Evolutionary conservation across 64 coral and sea anemone species (phyloP).

Genomic region (Dendrophyllia cribrosa): DNA sequence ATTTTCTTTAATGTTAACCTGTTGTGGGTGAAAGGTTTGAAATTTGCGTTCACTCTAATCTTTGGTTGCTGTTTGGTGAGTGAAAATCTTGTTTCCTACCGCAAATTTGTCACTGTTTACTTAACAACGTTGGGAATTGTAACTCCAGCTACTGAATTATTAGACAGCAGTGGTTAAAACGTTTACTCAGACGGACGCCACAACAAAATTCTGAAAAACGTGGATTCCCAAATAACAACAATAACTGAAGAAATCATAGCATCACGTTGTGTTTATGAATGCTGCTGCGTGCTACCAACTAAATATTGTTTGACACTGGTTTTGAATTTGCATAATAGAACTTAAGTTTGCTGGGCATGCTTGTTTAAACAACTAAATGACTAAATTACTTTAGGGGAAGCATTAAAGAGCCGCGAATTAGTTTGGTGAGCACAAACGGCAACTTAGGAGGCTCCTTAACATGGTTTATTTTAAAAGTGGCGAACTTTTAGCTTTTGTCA

Average conservation of each 20-base stretch:
- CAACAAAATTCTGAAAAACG: too few species aligned
- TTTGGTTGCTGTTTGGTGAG: background rate
- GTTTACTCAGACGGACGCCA: too few species aligned
- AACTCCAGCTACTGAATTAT: background rate
- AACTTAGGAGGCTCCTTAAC: background rate
- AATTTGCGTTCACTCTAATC: background rate
- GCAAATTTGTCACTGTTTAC: conserved; percentile 8
- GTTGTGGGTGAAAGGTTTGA: too few species aligned
- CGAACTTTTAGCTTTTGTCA: background rate
- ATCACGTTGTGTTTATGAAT: background rate
- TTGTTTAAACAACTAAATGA: conserved; percentile 1
- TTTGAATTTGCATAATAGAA: conserved; percentile 39
- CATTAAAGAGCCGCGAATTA: conserved; percentile 20
- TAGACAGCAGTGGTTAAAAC: background rate
- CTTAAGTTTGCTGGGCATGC: conserved; percentile 11
- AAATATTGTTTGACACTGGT: background rate
- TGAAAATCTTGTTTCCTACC: background rate
- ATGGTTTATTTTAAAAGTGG: background rate
- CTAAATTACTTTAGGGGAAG: background rate
- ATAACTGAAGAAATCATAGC: too few species aligned
- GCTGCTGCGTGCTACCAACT: background rate
- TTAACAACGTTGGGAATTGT: background rate
- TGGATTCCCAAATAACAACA: too few species aligned
- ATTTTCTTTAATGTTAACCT: too few species aligned
- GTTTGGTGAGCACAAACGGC: background rate